A percentile compares a stretch with the other conserved stretches of the same genome.
phyloP scores from a whole-genome alignment of 2,797 vertebrate species.

The Nyctibius grandis region DNA sequence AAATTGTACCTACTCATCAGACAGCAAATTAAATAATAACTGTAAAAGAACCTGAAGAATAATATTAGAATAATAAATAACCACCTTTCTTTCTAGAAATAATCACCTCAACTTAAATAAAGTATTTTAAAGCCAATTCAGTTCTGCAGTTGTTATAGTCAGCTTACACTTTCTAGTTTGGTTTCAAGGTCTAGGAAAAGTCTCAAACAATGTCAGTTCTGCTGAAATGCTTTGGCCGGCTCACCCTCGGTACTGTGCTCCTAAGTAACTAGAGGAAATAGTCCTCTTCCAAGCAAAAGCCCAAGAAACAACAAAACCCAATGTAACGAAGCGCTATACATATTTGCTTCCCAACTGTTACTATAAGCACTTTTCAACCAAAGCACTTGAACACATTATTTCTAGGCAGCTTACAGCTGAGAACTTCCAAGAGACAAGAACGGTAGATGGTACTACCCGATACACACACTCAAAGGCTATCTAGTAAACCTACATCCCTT shows the following conservation, averaged over 20 bases:
- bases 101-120: not conserved
- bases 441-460: not conserved
- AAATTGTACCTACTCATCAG: slow-evolving; percentile 37
- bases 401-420: not conserved
- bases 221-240: not conserved
- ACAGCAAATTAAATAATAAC: slow-evolving; percentile 40
- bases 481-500: not conserved
- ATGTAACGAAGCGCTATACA: not conserved
- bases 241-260: not conserved
- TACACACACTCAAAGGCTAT: not conserved
- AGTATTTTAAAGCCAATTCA: not conserved
- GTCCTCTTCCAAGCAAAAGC: not conserved
- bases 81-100: not conserved
- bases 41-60: not conserved
- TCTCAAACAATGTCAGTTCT: not conserved
- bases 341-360: not conserved
- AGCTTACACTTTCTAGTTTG: not conserved
- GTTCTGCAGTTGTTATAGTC: not conserved
- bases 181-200: not conserved
- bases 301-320: not conserved
- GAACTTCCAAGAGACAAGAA: not conserved
- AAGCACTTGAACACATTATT: not conserved
- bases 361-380: not conserved
- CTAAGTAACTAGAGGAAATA: not conserved
- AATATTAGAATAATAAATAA: slow-evolving; percentile 36